phyloP scores from a whole-genome alignment of 2,113 vertebrate genomes.

The Sander vitreus region DNA sequence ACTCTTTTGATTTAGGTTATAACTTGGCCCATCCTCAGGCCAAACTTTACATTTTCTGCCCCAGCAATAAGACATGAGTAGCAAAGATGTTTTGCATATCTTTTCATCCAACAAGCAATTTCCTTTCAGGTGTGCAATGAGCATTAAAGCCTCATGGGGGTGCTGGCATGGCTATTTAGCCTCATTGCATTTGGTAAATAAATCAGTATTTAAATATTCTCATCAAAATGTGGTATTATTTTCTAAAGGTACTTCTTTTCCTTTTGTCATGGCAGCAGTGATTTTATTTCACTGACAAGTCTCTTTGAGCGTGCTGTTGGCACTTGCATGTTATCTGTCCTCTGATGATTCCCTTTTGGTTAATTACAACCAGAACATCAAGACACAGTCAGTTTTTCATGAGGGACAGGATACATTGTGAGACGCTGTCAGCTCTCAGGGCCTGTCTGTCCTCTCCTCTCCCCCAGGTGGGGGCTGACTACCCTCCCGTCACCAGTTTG shows the following conservation, averaged over 20 bases:
- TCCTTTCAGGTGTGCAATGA: slow-evolving; percentile 8
- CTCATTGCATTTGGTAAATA: neutral
- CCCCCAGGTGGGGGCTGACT: slow-evolving; percentile 39
- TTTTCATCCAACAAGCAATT: neutral
- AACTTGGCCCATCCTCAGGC: too few relatives aligned
- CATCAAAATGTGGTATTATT: neutral
- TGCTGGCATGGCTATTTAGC: neutral
- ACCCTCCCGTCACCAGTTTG: slow-evolving; percentile 19
- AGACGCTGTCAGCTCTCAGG: slow-evolving; percentile 6
- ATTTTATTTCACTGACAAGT: neutral
- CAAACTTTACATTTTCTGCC: slow-evolving; percentile 3
- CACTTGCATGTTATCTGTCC: neutral
- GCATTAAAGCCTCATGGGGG: neutral
- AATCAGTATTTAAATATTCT: neutral
- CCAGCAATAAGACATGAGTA: neutral
- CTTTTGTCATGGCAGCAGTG: neutral
- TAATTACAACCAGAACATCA: slow-evolving; percentile 13
- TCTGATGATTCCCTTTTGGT: slow-evolving; percentile 1
- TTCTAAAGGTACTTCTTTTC: neutral
- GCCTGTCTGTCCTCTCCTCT: slow-evolving; percentile 25
- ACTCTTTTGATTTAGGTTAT: neutral
- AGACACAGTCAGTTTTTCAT: slow-evolving; percentile 2
- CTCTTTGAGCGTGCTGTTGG: neutral
- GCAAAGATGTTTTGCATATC: neutral
- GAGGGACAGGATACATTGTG: slow-evolving; percentile 11